Evolutionary conservation across 2,888 invertebrate genomes (phyloP).

Genomic region (Caenorhabditis macrosperma): DNA sequence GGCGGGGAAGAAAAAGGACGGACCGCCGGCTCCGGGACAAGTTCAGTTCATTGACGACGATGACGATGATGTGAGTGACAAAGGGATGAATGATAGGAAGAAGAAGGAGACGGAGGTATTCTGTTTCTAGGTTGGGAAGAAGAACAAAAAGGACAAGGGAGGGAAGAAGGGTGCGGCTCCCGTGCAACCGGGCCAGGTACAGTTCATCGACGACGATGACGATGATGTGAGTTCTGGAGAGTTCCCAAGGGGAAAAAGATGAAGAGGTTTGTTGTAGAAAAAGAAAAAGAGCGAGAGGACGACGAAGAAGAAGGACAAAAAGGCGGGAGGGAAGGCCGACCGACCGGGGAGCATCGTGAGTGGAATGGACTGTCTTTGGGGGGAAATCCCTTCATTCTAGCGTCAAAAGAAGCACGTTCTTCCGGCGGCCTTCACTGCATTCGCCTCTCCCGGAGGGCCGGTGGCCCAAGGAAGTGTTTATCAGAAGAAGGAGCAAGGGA

Average conservation of each 20-base stretch:
- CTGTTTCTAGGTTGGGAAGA: slow-evolving; percentile 17
- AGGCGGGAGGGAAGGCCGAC: not conserved
- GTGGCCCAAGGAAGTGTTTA: not conserved
- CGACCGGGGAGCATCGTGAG: slow-evolving; percentile 8
- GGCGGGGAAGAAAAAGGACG: not conserved
- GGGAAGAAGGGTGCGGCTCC: no score
- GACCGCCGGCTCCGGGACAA: not conserved
- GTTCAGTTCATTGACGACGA: no score
- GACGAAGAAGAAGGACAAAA: slow-evolving; percentile 4
- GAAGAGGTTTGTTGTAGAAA: not conserved
- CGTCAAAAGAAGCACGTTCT: slow-evolving; percentile 7
- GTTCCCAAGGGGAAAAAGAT: not conserved
- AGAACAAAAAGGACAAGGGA: slow-evolving; percentile 15
- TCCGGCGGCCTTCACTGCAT: not conserved
- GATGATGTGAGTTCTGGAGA: no score
- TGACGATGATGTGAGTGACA: slow-evolving; percentile 1
- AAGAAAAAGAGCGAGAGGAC: not conserved
- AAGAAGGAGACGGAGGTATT: slow-evolving; percentile 4
- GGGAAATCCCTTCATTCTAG: not conserved
- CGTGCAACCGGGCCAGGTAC: no score
- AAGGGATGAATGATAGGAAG: no score
- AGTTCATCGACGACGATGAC: no score
- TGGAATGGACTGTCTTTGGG: not conserved
- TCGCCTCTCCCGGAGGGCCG: not conserved
- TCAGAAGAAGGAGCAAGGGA: slow-evolving; percentile 4